Evolutionary conservation across 2,113 vertebrate genomes (phyloP).

Genomic region (Tichodroma muraria): DNA sequence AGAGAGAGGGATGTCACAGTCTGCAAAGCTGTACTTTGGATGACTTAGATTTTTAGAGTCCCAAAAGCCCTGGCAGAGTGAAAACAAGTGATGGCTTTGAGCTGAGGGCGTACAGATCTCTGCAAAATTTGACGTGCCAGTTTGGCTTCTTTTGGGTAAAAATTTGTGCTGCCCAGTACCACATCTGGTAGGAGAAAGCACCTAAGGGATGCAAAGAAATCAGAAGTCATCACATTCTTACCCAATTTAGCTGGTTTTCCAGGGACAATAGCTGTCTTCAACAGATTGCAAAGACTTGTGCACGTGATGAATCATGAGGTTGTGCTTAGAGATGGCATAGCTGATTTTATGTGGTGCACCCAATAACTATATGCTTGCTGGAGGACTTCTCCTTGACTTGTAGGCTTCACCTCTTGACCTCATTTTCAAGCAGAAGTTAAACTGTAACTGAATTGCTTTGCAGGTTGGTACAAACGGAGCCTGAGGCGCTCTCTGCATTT

Average conservation of each 20-base stretch:
- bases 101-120: neutral
- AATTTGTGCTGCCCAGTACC: neutral
- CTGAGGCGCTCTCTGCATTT: conserved; percentile 11
- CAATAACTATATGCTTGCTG: neutral
- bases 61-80: neutral
- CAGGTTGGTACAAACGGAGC: conserved; percentile 23
- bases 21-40: neutral
- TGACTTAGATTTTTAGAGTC: neutral
- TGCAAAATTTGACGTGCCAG: neutral
- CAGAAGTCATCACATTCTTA: neutral
- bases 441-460: conserved; percentile 46
- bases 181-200: neutral
- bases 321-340: neutral
- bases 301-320: neutral
- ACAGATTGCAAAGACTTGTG: neutral
- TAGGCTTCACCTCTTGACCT: conserved; percentile 50
- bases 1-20: neutral
- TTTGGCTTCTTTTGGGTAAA: neutral
- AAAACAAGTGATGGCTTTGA: neutral
- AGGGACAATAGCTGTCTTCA: neutral
- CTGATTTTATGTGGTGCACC: neutral
- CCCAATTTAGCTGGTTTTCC: neutral
- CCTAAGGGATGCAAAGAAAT: neutral
- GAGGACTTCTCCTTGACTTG: conserved; percentile 25
- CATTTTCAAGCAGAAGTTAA: conserved; percentile 56